phyloP scores from a whole-genome alignment of 2,888 invertebrate genomes.

The Nephrotoma guestfalica region DNA sequence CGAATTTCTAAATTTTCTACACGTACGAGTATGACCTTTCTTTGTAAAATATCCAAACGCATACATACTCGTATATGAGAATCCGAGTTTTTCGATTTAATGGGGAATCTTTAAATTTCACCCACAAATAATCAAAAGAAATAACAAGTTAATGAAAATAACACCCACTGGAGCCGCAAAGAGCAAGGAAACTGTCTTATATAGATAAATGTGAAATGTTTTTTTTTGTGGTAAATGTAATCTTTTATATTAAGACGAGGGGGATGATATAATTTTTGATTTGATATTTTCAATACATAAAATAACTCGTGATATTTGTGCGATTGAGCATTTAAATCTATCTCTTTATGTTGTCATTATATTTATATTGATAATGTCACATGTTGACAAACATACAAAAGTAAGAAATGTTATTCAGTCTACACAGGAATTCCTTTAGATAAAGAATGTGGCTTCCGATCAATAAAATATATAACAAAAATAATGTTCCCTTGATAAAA shows the following conservation, averaged over 20 bases:
- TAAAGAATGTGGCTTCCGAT: not conserved
- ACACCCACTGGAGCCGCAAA: not conserved
- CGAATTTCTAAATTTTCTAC: not conserved
- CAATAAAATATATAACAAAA: not conserved
- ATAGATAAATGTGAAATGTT: not conserved
- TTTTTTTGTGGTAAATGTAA: not conserved
- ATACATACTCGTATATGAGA: not conserved
- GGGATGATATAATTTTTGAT: not conserved
- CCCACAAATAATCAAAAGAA: not conserved
- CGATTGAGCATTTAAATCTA: not conserved
- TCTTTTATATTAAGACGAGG: not conserved
- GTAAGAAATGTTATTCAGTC: not conserved
- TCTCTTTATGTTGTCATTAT: not conserved
- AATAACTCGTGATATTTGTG: not conserved
- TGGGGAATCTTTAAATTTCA: not conserved
- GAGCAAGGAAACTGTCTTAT: not conserved
- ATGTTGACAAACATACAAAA: not conserved
- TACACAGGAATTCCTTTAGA: not conserved
- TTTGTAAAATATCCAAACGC: not conserved
- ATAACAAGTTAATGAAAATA: not conserved
- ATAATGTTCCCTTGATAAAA: not conserved
- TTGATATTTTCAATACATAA: not conserved
- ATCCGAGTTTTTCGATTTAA: not conserved
- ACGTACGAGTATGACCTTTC: not conserved
- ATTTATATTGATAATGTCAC: not conserved